These are phyloP conservation scores for Saguinus midas DNA, from an alignment of 2,113 vertebrate genomes.

Conservation along the genomic window DNA sequence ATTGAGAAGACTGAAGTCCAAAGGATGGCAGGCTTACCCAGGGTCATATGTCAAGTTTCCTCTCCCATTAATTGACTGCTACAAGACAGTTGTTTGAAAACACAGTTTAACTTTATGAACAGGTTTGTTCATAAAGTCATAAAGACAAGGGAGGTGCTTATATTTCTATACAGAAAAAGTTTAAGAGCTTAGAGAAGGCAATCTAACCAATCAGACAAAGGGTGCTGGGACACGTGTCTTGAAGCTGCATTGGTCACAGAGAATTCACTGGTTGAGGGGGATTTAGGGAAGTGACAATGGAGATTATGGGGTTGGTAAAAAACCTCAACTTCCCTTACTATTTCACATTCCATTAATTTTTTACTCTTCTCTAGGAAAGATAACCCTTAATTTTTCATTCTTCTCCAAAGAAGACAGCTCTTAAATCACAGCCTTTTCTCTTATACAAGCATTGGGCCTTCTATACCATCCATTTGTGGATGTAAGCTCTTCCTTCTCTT, in stretches of 20 bases:
- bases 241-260: background rate
- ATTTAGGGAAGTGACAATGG: background rate
- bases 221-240: background rate
- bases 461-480: background rate
- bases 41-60: background rate
- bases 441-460: background rate
- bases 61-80: background rate
- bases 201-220: background rate
- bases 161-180: background rate
- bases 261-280: background rate
- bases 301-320: background rate
- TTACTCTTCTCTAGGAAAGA: background rate
- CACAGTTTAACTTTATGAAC: background rate
- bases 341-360: background rate
- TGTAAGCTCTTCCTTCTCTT: background rate
- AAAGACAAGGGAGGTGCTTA: background rate
- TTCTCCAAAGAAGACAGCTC: background rate
- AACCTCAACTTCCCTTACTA: background rate
- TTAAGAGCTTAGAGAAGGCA: slow-evolving; percentile 4
- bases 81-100: slow-evolving; percentile 24
- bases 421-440: background rate
- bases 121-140: background rate
- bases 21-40: background rate
- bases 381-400: background rate
- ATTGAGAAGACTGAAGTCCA: background rate